Conservation (phyloP, 1,140 invertebrate species). For the Ips nitidus region DNA sequence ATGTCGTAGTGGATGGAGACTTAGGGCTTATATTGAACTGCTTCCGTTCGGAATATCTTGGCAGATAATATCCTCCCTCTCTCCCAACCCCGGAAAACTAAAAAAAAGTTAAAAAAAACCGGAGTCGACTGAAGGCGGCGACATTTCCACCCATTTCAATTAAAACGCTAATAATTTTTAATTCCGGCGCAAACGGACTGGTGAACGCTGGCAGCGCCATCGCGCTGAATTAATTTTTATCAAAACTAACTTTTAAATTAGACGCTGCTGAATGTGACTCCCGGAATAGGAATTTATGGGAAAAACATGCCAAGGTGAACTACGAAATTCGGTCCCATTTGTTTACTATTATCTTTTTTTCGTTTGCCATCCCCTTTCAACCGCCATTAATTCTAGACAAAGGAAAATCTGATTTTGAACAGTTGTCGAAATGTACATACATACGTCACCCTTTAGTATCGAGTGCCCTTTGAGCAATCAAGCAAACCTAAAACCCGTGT, state of each 20-base stretch:
- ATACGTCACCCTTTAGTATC: neutral
- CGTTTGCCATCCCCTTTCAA: neutral
- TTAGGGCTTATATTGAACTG: slow-evolving; percentile 34
- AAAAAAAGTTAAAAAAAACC: slow-evolving; percentile 12
- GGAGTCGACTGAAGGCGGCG: slow-evolving; percentile 26
- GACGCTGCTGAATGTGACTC: slow-evolving; percentile 32
- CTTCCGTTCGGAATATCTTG: slow-evolving; percentile 28
- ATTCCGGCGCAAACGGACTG: slow-evolving; percentile 28
- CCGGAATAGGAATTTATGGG: slow-evolving; percentile 32
- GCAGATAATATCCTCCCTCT: neutral
- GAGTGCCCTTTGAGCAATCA: neutral
- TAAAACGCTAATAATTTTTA: slow-evolving; percentile 39
- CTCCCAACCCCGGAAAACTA: slow-evolving; percentile 5
- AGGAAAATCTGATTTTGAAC: neutral
- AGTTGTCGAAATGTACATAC: neutral
- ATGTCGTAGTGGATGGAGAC: slow-evolving; percentile 33
- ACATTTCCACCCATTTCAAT: slow-evolving; percentile 35
- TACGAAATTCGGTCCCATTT: neutral
- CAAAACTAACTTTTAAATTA: slow-evolving; percentile 39
- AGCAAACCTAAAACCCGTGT: slow-evolving; percentile 1
- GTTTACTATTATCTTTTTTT: neutral
- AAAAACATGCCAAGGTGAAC: slow-evolving; percentile 18
- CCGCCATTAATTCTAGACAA: neutral
- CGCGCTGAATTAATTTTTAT: slow-evolving; percentile 38
- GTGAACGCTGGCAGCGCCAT: slow-evolving; percentile 28